These are phyloP conservation scores for Corythaixoides concolor DNA, from an alignment of 2,113 vertebrate genomes.

Conservation along the genomic window DNA sequence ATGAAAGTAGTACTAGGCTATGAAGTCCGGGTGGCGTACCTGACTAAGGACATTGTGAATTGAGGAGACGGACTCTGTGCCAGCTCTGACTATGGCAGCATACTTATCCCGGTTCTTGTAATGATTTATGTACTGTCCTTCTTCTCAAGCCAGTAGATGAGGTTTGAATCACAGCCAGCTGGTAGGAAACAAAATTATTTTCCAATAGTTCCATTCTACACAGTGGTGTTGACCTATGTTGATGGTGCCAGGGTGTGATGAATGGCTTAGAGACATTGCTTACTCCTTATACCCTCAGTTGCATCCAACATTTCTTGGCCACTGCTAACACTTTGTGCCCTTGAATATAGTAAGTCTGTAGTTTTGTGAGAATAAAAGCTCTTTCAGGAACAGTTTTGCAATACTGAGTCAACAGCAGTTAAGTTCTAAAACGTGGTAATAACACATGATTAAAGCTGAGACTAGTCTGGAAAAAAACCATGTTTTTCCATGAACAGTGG, in stretches of 20 bases:
- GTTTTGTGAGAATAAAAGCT: constrained; percentile 26
- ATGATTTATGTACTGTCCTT: background rate
- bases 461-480: background rate
- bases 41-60: background rate
- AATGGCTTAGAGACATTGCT: background rate
- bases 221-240: background rate
- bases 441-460: background rate
- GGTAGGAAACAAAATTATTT: background rate
- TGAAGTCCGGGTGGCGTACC: background rate
- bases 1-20: background rate
- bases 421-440: background rate
- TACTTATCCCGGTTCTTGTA: background rate
- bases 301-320: background rate
- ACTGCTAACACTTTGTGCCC: background rate
- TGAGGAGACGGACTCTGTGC: background rate
- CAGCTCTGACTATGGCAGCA: background rate
- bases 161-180: background rate
- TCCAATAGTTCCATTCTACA: background rate
- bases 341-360: background rate
- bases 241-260: background rate
- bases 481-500: background rate
- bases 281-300: background rate
- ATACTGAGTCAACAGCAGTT: background rate
- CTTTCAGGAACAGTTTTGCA: constrained; percentile 8
- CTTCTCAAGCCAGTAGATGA: background rate